Base-by-base conservation (phyloP, 2,113 vertebrate species). In the Sorex fumeus region DNA sequence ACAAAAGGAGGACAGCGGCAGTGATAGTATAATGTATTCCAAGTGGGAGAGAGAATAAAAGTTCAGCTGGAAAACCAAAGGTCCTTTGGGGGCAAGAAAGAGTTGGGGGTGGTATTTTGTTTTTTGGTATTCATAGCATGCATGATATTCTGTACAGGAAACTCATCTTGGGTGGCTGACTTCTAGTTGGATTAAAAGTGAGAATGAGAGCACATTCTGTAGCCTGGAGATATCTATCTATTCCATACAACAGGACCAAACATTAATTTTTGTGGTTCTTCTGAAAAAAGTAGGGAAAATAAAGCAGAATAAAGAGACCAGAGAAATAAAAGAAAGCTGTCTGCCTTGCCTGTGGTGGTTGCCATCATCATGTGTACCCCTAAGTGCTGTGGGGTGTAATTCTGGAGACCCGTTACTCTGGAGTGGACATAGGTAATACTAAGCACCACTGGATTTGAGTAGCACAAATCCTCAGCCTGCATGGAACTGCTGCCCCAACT, bases 51-150 rank as follows among this genome's bases (percentile, higher is more conserved):
- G 30, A 82, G n/a, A 86, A 18, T 72, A 71, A 34, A 75, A 72
- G 84, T 32, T 74, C 57, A 84, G 67, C 45, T 30, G 60, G 83
- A 79, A 76, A 71, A 88, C 76, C 67, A 70, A 81, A 80, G 86
- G 28, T 25, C 6, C 36, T 74, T 87, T 72, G 66, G n/a, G n/a
- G 60, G 45, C 74, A 87, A 95, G 77, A 80, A 81, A 90, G 19
- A 11, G 3, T 36, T 60, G 18, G 6, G 57, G 18, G 57, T 21
- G 16, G 6, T 60, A 16, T 60, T 60, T 60, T 60, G 18, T 84
- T 91, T n/a, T 87, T 64, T 90, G 94, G 90, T 88, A 88, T 85
- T 90, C 43, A 91, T 78, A 81, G 74, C 43, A 4, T 87, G 78
- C 47, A 60, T 69, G 27, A 75, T 47, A 83, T 85, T 80, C 57